These are phyloP conservation scores for Ormyrus labotus DNA, from an alignment of 2,888 invertebrate species.

Conservation along the genomic window DNA sequence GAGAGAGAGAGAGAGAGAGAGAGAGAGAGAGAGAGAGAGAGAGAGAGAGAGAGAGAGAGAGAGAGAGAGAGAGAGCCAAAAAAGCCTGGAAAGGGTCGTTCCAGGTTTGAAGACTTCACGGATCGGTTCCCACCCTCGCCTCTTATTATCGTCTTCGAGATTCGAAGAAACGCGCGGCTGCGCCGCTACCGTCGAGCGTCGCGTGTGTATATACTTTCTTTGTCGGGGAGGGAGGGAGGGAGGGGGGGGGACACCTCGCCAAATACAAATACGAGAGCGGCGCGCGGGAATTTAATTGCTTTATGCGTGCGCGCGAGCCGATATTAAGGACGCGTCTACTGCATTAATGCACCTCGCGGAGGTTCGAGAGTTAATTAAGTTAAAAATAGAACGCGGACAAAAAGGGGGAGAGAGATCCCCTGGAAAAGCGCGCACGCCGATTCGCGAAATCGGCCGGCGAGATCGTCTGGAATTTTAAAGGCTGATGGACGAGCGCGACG, in stretches of 20 bases:
- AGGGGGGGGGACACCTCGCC: not conserved
- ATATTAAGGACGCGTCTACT: too few species aligned
- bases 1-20: slow-evolving; percentile 3
- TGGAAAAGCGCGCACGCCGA: too few species aligned
- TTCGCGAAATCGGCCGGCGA: too few species aligned
- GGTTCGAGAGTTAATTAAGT: slow-evolving; percentile 27
- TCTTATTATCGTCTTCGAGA: slow-evolving; percentile 44
- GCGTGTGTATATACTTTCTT: not conserved
- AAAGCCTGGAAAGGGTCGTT: slow-evolving; percentile 7
- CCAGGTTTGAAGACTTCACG: slow-evolving; percentile 54
- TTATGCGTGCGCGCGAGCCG: not conserved
- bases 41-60: slow-evolving; percentile 7
- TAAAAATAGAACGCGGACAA: not conserved
- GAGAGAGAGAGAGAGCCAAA: not conserved
- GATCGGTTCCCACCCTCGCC: slow-evolving; percentile 54
- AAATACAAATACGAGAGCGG: not conserved
- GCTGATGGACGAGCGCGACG: too few species aligned
- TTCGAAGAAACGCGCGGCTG: slow-evolving; percentile 48
- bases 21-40: too few species aligned
- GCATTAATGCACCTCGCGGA: too few species aligned
- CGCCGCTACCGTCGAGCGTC: slow-evolving; percentile 11
- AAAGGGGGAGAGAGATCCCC: too few species aligned
- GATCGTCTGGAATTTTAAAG: too few species aligned
- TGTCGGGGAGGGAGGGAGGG: not conserved
- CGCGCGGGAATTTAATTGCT: slow-evolving; percentile 17